These are phyloP conservation scores for Drosophila testacea DNA, from an alignment of 2,888 invertebrate species.

Conservation along the genomic window DNA sequence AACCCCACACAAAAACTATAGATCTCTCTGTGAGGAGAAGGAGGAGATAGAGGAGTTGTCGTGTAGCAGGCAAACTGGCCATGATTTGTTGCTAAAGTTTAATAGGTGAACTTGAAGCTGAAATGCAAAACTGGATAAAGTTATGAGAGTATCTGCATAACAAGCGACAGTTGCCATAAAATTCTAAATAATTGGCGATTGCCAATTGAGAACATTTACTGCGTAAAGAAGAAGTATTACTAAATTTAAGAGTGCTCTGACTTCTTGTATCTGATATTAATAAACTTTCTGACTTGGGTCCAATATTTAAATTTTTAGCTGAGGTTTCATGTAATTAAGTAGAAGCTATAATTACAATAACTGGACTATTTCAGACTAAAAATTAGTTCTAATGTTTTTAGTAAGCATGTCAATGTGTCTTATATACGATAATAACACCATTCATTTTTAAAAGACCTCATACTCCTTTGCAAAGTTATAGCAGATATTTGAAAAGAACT, in stretches of 20 bases:
- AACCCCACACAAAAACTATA: constrained; percentile 57
- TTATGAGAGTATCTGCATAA: constrained; percentile 20
- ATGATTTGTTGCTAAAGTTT: constrained; percentile 73
- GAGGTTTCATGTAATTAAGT: too few relatives aligned
- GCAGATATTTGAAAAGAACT: too few relatives aligned
- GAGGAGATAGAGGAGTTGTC: constrained; percentile 16
- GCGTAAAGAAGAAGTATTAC: background rate
- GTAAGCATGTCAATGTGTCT: too few relatives aligned
- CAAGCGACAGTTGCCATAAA: constrained; percentile 15
- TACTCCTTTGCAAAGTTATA: too few relatives aligned
- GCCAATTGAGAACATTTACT: background rate
- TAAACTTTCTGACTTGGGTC: too few relatives aligned
- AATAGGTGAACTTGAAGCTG: constrained; percentile 77
- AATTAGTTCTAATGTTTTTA: too few relatives aligned
- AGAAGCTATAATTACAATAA: too few relatives aligned
- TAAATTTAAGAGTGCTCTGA: background rate
- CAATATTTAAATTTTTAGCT: too few relatives aligned
- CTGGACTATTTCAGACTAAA: too few relatives aligned
- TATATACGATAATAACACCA: too few relatives aligned
- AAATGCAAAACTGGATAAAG: constrained; percentile 60
- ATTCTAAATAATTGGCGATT: background rate
- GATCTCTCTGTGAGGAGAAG: constrained; percentile 13
- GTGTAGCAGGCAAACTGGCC: constrained; percentile 17
- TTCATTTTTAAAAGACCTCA: too few relatives aligned
- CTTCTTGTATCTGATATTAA: too few relatives aligned